These are phyloP conservation scores for Melanotaenia duboulayi DNA, from an alignment of 2,113 vertebrate species.

Conservation along the genomic window DNA sequence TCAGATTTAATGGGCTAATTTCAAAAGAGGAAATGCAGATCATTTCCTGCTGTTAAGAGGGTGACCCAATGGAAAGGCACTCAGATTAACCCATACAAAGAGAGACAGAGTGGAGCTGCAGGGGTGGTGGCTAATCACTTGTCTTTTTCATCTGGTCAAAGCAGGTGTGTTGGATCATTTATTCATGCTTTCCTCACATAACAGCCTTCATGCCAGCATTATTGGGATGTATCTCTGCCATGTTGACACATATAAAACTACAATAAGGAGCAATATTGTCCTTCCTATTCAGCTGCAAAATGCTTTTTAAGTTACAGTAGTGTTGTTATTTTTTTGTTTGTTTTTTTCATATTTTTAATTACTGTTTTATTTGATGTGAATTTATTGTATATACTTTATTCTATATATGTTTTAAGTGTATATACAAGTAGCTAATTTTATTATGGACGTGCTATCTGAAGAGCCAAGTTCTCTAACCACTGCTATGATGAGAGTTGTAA, in stretches of 20 bases:
- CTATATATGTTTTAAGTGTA: no score
- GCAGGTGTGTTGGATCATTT: slow-evolving; percentile 2
- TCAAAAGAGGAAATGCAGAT: slow-evolving; percentile 24
- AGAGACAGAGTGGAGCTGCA: neutral
- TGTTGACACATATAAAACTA: neutral
- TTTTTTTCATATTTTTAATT: no score
- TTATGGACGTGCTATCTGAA: neutral
- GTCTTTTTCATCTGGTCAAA: neutral
- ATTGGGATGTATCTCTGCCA: neutral
- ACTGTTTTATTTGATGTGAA: no score
- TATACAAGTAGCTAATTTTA: neutral
- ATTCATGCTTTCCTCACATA: neutral
- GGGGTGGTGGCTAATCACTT: slow-evolving; percentile 10
- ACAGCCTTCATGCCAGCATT: neutral
- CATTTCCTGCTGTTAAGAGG: slow-evolving; percentile 50
- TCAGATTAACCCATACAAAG: slow-evolving; percentile 41
- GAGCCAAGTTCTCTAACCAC: neutral
- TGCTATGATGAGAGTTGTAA: neutral
- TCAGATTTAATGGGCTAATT: slow-evolving; percentile 41
- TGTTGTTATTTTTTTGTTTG: no score
- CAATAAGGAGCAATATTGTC: neutral
- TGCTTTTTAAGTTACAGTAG: no score
- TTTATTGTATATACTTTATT: no score
- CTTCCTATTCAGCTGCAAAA: neutral
- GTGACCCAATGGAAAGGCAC: slow-evolving; percentile 37